Base-by-base conservation (phyloP, 2,888 invertebrate genomes). In the Drosophila macrothrix region DNA sequence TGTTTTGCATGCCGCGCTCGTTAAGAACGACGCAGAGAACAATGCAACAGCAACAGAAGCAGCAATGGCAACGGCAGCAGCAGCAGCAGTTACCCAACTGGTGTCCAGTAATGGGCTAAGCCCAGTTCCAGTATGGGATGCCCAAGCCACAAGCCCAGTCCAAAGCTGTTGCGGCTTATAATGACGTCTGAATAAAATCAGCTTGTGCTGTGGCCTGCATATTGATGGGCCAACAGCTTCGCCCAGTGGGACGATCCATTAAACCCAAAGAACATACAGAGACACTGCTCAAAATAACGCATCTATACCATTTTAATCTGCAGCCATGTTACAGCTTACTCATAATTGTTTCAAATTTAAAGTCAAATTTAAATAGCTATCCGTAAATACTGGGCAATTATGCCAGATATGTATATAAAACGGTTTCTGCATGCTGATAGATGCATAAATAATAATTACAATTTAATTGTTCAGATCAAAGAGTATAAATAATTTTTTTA, bases 101-200 rank as follows among this genome's bases (percentile, higher is more conserved):
- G 72, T 88, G 89, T 80, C 87, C 84, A 87, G 78, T 85, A 88
- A 85, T 85, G 84, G 89, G 85, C 87, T 80, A 69, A 88, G 89
- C 84, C 80, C 89, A 85, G 71, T 70, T 37, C 68, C 66, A 52
- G 29, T 69, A 65, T 64, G 16, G 60, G 46, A 39, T 64, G 68
- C 16, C 74, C 70, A 72, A 77, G 78, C 65, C 73, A 46, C 66
- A 54, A 62, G 63, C 61, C 53, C 71, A 76, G 55, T 46, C 68
- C 82, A 66, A 85, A 71, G 75, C 70, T 64, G 52, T 71, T 70
- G 80, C 77, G 75, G 78, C 60, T 80, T 71, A 76, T 87, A 87
- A 83, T 80, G 83, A 84, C 73, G 86, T 60, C 67, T 73, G 63
- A 58, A 67, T 79, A 60, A 76, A 73, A 62, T 49, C 65, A 64